Evolutionary conservation across 2,797 vertebrate genomes (phyloP), one percentile per base, ranked within the genome.

Genomic region (Phaenicophaeus curvirostris): DNA sequence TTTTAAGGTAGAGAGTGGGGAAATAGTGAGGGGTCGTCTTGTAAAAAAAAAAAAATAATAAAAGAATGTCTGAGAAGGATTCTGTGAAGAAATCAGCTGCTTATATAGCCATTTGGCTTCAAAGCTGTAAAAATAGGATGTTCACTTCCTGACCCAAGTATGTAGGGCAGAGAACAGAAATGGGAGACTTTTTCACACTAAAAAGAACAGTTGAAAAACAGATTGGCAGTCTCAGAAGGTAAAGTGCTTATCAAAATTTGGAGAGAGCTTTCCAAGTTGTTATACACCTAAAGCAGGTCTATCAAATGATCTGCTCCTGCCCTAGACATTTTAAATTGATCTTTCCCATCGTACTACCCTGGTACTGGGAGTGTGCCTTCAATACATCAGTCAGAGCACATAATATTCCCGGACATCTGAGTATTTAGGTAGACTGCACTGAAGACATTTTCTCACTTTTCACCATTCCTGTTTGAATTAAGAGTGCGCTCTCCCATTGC

Each of bases 71-170:
- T 94, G 93, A 94, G 94, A 94, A 96, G 57, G 41, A 79, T 95
- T 95, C 71, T 97, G 77, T 96, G 95, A 94, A 96, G 95, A 94
- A 96, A 96, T 96, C 93, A 95, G 89, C 89, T 95, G 91, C 94
- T 95, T 92, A 86, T 92, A 95, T 69, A 93, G 51, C 77, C 91
- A 90, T 94, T 91, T 95, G 77, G 33, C 89, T 97, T 97, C 95
- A 96, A 96, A 97, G 95, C 71, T 91, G 59, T 90, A 96, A 96
- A 96, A 96, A 96, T 96, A 97, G 96, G 92, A 91, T 95, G 83
- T 96, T 96, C 95, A 0, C 94, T 95, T 95, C 84, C 94, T 97
- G 95, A 97, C 95, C 94, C 76, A 95, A 93, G 89, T 97, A 97
- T 95, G 85, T 93, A 96, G 96, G 94, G 51, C 96, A 97, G 71